phyloP scores from a whole-genome alignment of 2,888 invertebrate species.

The Meganola albula region DNA sequence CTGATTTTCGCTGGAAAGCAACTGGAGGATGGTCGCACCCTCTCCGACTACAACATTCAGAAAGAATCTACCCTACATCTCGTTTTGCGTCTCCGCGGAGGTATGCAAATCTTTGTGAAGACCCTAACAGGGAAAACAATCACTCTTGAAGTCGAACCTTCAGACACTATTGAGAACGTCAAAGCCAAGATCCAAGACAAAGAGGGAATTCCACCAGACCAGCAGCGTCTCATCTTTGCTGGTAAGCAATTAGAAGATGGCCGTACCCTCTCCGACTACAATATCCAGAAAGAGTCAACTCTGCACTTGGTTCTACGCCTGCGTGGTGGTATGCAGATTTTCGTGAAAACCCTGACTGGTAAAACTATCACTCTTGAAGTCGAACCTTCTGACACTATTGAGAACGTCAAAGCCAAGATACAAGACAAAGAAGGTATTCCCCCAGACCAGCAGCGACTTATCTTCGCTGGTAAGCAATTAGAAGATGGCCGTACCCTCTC shows the following conservation, averaged over 20 bases:
- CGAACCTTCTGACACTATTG: conserved; percentile 54
- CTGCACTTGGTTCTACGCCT: conserved; percentile 34
- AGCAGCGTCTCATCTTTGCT: conserved; percentile 67
- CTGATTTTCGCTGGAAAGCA: conserved; percentile 35
- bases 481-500: conserved; percentile 57
- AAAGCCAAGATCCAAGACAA: conserved; percentile 91
- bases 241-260: conserved; percentile 36
- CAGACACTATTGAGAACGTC: conserved; percentile 92
- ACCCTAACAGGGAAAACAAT: conserved; percentile 93
- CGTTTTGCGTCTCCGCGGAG: conserved; percentile 31
- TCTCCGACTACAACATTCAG: conserved; percentile 34
- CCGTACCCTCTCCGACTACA: conserved; percentile 34
- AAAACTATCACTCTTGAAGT: conserved; percentile 55
- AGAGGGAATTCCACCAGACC: conserved; percentile 87
- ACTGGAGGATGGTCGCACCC: conserved; percentile 32
- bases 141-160: conserved; percentile 89
- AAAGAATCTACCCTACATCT: conserved; percentile 34
- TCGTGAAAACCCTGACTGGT: conserved; percentile 46
- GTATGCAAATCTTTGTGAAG: conserved; percentile 93
- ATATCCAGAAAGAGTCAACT: conserved; percentile 36
- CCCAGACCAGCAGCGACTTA: conserved; percentile 55
- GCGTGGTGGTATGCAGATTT: conserved; percentile 44
- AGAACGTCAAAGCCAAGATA: conserved; percentile 59
- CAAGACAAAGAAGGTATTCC: conserved; percentile 61
- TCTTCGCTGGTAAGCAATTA: conserved; percentile 55